Conservation (phyloP, 2,797 vertebrate genomes). For the Centropyge bicolor region DNA sequence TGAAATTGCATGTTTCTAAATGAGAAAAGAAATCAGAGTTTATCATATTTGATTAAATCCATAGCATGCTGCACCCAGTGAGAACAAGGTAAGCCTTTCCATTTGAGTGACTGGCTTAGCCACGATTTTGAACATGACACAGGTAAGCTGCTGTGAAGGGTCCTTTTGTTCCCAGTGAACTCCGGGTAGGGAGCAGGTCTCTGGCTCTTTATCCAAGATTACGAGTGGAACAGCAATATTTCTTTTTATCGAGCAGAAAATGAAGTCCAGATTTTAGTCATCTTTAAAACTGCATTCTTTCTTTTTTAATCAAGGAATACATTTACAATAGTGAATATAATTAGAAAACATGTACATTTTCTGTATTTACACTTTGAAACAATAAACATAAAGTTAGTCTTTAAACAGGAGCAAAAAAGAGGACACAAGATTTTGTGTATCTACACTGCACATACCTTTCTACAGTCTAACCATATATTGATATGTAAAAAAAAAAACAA, state of each 20-base stretch:
- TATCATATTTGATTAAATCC: constrained; percentile 25
- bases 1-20: neutral
- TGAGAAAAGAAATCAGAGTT: neutral
- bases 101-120: constrained; percentile 49
- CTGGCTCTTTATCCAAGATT: constrained; percentile 40
- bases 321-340: constrained; percentile 40
- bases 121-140: constrained; percentile 56
- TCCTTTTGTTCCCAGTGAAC: constrained; percentile 67
- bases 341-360: constrained; percentile 52
- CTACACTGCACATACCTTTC: constrained; percentile 33
- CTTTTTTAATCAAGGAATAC: constrained; percentile 54
- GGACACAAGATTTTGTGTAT: constrained; percentile 35
- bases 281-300: constrained; percentile 39
- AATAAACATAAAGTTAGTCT: constrained; percentile 19
- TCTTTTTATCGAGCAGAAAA: constrained; percentile 30
- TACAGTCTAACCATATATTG: neutral
- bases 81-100: constrained; percentile 41
- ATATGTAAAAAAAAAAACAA: constrained; percentile 15
- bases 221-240: neutral
- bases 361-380: constrained; percentile 67
- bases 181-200: constrained; percentile 31
- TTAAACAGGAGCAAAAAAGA: constrained; percentile 24
- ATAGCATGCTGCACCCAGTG: neutral
- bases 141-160: constrained; percentile 75
- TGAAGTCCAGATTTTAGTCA: neutral